phyloP scores from a whole-genome alignment of 1,140 invertebrate genomes.

The Antheraea pernyi region DNA sequence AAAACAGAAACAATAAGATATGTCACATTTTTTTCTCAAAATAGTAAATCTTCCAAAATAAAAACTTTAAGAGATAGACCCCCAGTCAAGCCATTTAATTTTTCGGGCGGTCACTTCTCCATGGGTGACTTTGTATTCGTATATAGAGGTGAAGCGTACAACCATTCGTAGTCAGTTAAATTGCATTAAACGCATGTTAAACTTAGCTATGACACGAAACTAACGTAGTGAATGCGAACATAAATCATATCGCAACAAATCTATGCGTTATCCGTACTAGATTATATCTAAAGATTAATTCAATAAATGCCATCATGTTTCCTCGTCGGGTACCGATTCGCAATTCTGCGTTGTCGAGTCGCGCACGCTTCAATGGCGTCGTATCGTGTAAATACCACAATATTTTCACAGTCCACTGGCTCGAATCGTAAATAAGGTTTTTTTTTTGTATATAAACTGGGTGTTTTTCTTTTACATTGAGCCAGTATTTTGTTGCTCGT shows the following conservation, averaged over 20 bases:
- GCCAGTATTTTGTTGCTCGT: neutral
- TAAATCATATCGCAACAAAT: neutral
- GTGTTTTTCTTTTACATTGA: constrained; percentile 2
- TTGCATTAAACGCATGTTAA: too few species aligned
- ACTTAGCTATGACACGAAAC: too few species aligned
- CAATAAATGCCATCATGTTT: constrained; percentile 3
- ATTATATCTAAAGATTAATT: constrained; percentile 5
- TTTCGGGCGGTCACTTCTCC: too few species aligned
- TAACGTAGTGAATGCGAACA: neutral
- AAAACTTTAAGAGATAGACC: too few species aligned
- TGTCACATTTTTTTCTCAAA: too few species aligned
- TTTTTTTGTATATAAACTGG: neutral
- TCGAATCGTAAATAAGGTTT: constrained; percentile 6
- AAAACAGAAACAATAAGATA: too few species aligned
- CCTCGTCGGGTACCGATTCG: neutral
- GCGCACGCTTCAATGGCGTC: neutral
- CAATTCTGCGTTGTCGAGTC: neutral
- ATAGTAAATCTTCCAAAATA: too few species aligned
- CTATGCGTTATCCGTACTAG: neutral
- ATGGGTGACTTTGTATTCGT: too few species aligned
- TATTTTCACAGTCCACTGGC: constrained; percentile 34
- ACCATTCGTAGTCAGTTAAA: too few species aligned
- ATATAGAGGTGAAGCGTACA: too few species aligned
- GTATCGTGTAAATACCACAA: constrained; percentile 38
- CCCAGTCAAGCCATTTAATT: too few species aligned